phyloP scores from a whole-genome alignment of 2,113 vertebrate genomes.

The Lasiurus borealis region DNA sequence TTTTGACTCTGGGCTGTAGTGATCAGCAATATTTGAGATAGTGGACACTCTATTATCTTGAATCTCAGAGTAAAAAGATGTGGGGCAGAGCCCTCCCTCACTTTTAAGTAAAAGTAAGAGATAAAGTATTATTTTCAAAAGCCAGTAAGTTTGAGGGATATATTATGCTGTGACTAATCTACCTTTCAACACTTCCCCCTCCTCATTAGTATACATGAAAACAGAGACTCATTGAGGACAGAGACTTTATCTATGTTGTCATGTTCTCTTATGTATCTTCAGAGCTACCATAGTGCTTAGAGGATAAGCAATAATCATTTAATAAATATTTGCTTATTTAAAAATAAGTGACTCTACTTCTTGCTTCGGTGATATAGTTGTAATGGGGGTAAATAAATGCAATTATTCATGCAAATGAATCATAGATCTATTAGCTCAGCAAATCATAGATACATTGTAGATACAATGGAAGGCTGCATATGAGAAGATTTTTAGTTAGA shows the following conservation, averaged over 20 bases:
- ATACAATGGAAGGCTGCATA: background rate
- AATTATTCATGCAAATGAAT: background rate
- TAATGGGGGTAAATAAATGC: background rate
- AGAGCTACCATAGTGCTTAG: background rate
- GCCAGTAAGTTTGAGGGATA: background rate
- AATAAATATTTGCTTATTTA: constrained; percentile 21
- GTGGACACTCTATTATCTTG: background rate
- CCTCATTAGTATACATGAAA: background rate
- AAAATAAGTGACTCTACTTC: constrained; percentile 38
- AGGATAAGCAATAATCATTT: background rate
- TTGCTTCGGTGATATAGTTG: background rate
- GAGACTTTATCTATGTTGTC: background rate
- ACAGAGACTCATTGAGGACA: background rate
- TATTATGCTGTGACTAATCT: background rate
- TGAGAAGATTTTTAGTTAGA: background rate
- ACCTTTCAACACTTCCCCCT: background rate
- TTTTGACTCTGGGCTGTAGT: background rate
- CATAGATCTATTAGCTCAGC: background rate
- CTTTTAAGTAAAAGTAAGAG: background rate
- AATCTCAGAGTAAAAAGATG: background rate
- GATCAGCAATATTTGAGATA: background rate
- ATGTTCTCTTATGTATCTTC: background rate
- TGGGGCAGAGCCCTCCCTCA: background rate
- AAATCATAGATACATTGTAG: background rate
- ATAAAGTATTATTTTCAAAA: background rate